These are phyloP conservation scores for Micoletzkya japonica DNA, from an alignment of 2,888 invertebrate genomes.

Conservation along the genomic window DNA sequence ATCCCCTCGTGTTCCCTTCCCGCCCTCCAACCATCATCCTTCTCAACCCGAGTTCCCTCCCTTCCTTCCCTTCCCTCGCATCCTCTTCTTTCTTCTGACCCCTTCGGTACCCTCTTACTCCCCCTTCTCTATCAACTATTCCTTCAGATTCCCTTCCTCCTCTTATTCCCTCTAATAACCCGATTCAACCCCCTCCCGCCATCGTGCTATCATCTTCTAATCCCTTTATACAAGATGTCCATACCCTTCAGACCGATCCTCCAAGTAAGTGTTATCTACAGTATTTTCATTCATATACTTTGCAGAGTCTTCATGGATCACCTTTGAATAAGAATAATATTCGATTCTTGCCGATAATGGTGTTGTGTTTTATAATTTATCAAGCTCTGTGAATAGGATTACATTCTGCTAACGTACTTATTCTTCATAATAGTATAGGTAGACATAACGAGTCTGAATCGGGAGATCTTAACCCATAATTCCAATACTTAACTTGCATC, in stretches of 20 bases:
- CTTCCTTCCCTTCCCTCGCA: conserved; percentile 1
- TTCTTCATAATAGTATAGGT: no score
- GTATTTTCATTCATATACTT: not conserved
- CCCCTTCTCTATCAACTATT: not conserved
- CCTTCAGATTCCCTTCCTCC: not conserved
- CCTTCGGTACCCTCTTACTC: conserved; percentile 1
- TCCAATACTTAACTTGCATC: no score
- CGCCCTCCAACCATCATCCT: not conserved
- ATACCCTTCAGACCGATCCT: not conserved
- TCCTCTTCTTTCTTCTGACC: conserved; percentile 7
- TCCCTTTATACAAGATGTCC: conserved; percentile 2
- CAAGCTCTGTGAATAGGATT: no score
- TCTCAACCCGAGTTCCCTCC: conserved; percentile 14
- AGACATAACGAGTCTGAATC: no score
- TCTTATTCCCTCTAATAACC: not conserved
- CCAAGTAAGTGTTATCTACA: not conserved
- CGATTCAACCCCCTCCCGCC: not conserved
- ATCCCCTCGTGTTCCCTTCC: not conserved
- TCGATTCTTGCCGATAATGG: not conserved
- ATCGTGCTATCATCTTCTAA: conserved; percentile 5
- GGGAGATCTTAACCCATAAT: no score
- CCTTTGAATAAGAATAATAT: no score
- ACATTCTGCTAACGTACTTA: no score
- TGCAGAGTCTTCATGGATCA: no score
- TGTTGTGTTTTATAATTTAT: not conserved